Evolutionary conservation across 2,113 vertebrate species (phyloP).

Genomic region (Chinchilla lanigera): DNA sequence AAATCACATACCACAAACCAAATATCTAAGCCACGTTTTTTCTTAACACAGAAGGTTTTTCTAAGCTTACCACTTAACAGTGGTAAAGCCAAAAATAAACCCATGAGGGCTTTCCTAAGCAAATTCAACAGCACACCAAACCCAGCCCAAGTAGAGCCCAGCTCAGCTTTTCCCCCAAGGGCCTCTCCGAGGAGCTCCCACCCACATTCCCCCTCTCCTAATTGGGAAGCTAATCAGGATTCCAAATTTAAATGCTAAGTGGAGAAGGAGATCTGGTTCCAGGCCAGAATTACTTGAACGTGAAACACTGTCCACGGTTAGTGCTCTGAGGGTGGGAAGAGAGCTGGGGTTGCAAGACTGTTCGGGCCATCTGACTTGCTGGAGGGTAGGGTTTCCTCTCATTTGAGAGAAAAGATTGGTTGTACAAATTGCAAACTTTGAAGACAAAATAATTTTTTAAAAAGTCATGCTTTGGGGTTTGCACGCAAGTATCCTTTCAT

Average conservation of each 20-base stretch:
- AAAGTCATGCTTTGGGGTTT: background rate
- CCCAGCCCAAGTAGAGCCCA: background rate
- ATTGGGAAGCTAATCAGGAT: conserved; percentile 71
- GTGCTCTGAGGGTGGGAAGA: background rate
- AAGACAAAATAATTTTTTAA: background rate
- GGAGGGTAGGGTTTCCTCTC: background rate
- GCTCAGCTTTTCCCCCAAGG: background rate
- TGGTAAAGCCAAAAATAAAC: conserved; percentile 78
- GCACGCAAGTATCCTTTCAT: conserved; percentile 31
- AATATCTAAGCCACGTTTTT: conserved; percentile 63
- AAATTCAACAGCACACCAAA: conserved; percentile 44
- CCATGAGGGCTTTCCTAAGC: conserved; percentile 31
- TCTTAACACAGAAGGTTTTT: conserved; percentile 70
- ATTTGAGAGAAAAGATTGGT: background rate
- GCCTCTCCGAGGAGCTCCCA: background rate
- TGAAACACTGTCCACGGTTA: background rate
- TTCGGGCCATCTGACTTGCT: conserved; percentile 5
- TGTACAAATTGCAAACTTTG: conserved; percentile 5
- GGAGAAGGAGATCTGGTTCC: conserved; percentile 5
- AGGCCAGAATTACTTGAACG: conserved; percentile 52
- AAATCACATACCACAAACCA: conserved; percentile 62
- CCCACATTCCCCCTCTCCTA: conserved; percentile 5
- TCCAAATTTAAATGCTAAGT: conserved; percentile 63
- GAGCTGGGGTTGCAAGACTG: background rate
- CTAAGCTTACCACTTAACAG: conserved; percentile 65